Evolutionary conservation across 2,113 vertebrate species (phyloP).

Genomic region (Odocoileus hemionus): DNA sequence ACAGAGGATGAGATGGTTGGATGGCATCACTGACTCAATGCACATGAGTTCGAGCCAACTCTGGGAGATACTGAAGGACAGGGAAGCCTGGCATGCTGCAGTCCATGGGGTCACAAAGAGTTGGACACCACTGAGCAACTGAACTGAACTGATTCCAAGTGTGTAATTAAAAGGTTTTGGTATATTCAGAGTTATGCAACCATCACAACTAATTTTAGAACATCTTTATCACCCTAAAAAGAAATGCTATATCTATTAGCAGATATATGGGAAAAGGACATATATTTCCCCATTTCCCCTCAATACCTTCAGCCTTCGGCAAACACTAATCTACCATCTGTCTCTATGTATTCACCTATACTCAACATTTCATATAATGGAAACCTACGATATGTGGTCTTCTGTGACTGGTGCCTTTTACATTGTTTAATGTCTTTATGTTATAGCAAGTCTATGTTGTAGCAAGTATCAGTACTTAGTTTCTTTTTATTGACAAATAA

Average conservation of each 20-base stretch:
- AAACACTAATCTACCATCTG: background rate
- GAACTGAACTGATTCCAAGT: background rate
- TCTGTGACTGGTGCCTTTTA: background rate
- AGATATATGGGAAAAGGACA: background rate
- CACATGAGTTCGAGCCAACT: background rate
- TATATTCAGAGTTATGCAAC: background rate
- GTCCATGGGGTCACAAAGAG: background rate
- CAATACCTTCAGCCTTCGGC: background rate
- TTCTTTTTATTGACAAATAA: background rate
- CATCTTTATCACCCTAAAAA: conserved; percentile 24
- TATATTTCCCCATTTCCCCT: background rate
- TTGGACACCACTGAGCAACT: background rate
- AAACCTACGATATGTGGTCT: background rate
- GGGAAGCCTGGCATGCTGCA: background rate
- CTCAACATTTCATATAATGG: background rate
- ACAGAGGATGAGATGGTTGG: background rate
- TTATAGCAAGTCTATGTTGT: background rate
- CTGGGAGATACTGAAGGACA: background rate
- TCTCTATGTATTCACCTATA: background rate
- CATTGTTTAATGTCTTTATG: background rate
- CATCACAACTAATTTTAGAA: background rate
- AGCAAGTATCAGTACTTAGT: background rate
- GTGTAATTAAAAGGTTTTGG: background rate
- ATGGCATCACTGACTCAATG: background rate
- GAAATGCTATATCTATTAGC: background rate